phyloP scores from a whole-genome alignment of 2,797 vertebrate genomes.

The Petrocephalus sullivani region DNA sequence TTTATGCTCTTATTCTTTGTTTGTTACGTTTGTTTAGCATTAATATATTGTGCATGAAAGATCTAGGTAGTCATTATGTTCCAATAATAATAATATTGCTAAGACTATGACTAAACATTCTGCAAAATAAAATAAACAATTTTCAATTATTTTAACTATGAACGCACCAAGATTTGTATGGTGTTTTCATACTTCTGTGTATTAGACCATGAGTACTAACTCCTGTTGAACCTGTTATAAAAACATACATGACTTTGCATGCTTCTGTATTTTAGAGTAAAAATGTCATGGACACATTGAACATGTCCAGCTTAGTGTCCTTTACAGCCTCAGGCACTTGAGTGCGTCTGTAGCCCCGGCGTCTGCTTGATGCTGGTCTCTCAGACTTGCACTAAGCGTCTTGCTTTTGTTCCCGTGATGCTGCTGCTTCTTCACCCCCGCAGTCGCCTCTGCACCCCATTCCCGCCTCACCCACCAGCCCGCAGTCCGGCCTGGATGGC shows the following conservation, averaged over 20 bases:
- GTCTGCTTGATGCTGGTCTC: neutral
- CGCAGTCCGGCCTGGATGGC: constrained; percentile 92
- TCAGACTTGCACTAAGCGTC: neutral
- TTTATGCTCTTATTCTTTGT: neutral
- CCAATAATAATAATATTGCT: neutral
- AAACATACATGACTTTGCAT: neutral
- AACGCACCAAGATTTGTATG: neutral
- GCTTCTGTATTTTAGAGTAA: neutral
- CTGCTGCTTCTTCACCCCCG: neutral
- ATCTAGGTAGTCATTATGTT: neutral
- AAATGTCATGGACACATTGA: neutral
- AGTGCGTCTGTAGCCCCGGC: neutral
- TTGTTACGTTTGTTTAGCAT: neutral
- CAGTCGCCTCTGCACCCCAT: constrained; percentile 97
- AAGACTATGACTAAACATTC: neutral
- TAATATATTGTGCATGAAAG: neutral
- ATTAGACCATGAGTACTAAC: neutral
- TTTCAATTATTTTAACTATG: neutral
- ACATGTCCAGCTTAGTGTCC: neutral
- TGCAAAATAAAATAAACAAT: neutral
- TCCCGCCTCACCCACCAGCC: constrained; percentile 95
- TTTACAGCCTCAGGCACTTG: neutral
- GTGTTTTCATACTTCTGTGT: neutral
- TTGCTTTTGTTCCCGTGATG: neutral
- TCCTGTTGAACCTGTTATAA: neutral